phyloP scores from a whole-genome alignment of 2,113 vertebrate genomes.

The Puffinus mauretanicus region DNA sequence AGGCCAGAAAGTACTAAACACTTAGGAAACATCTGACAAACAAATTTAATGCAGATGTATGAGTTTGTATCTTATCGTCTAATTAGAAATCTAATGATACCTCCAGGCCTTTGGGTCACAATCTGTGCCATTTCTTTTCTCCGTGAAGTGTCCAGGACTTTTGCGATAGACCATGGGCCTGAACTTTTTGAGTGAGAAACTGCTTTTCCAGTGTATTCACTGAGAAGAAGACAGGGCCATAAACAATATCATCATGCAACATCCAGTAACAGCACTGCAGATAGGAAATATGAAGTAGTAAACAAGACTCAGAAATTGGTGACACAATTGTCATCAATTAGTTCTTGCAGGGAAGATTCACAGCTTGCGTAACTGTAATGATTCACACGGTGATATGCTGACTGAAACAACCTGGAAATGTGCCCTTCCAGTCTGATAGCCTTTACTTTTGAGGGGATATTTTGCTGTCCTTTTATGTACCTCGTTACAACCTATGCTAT shows the following conservation, averaged over 20 bases:
- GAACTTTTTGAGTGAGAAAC: neutral
- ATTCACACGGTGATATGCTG: neutral
- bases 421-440: neutral
- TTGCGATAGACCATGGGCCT: neutral
- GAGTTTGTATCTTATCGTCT: neutral
- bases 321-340: neutral
- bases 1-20: neutral
- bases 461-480: neutral
- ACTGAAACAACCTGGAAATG: neutral
- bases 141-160: neutral
- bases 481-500: neutral
- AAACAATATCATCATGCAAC: neutral
- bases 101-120: neutral
- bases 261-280: neutral
- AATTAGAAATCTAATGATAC: neutral
- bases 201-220: neutral
- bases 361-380: neutral
- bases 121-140: neutral
- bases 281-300: neutral
- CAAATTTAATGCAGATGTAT: neutral
- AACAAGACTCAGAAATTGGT: neutral
- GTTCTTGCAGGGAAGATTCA: neutral
- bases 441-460: neutral
- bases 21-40: neutral
- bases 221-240: neutral